Percentiles rank a stretch among this genome's conserved stretches.
phyloP scores from a whole-genome alignment of 2,888 invertebrate genomes.

The Crematogaster levior region DNA sequence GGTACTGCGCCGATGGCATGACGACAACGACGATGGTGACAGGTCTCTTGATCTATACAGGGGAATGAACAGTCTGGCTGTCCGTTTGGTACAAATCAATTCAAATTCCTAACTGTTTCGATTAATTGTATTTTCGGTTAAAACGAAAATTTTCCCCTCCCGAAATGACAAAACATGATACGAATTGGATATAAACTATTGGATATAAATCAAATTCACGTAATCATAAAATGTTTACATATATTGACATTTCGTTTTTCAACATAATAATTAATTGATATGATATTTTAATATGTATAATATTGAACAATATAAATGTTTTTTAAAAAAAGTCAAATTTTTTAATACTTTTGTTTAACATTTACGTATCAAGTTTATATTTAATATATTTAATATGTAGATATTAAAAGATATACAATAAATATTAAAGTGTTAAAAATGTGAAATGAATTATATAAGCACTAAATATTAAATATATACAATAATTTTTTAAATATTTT shows the following conservation, averaged over 20 bases:
- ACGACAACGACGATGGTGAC: constrained; percentile 50
- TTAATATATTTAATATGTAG: constrained; percentile 8
- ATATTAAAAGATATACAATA: constrained; percentile 7
- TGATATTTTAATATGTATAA: not conserved
- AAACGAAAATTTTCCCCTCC: not conserved
- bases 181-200: not conserved
- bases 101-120: constrained; percentile 50
- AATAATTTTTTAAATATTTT: not conserved
- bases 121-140: not conserved
- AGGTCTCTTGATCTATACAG: constrained; percentile 45
- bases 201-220: no score
- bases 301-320: no score
- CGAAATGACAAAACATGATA: not conserved
- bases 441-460: not conserved
- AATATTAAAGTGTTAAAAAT: constrained; percentile 20
- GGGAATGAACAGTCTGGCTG: constrained; percentile 23
- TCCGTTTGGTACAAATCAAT: constrained; percentile 23
- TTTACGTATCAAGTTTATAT: not conserved
- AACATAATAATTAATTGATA: not conserved
- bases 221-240: not conserved
- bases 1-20: constrained; percentile 32
- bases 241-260: not conserved
- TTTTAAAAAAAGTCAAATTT: not conserved
- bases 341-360: not conserved
- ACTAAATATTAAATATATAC: constrained; percentile 4